Conservation (phyloP, 2,888 invertebrate genomes). For the Trilocha varians region DNA sequence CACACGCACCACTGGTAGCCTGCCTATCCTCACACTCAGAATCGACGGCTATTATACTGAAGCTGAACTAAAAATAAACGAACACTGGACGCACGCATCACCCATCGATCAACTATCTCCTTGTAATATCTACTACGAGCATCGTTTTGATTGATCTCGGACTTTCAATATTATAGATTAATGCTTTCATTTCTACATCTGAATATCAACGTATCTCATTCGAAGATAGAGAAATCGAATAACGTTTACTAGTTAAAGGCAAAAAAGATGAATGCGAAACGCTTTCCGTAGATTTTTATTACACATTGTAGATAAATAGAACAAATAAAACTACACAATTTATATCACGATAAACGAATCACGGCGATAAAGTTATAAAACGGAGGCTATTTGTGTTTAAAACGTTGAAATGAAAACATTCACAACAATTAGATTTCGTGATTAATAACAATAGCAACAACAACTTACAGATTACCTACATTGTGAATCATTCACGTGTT, state of each 20-base stretch:
- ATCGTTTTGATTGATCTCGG: neutral
- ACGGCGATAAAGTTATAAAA: neutral
- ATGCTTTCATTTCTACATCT: too few relatives aligned
- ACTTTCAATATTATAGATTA: neutral
- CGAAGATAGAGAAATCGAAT: neutral
- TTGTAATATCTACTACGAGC: neutral
- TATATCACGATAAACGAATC: neutral
- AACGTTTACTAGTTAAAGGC: neutral
- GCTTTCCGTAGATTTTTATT: neutral
- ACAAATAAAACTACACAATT: neutral
- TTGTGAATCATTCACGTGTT: neutral
- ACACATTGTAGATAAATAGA: neutral
- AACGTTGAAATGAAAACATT: neutral
- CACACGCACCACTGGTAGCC: constrained; percentile 53
- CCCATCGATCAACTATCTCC: constrained; percentile 4
- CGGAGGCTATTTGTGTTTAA: neutral
- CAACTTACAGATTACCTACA: too few relatives aligned
- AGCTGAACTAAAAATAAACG: constrained; percentile 40
- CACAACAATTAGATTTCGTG: neutral
- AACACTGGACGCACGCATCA: constrained; percentile 4
- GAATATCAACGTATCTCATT: neutral
- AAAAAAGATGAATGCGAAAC: neutral
- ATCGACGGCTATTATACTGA: constrained; percentile 21
- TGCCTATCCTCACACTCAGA: constrained; percentile 19
- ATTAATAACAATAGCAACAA: neutral